Evolutionary conservation across 92 coral and sea anemone genomes (phyloP), one percentile per base, ranked within the genome.

Genomic region (Heliopora coerulea): DNA sequence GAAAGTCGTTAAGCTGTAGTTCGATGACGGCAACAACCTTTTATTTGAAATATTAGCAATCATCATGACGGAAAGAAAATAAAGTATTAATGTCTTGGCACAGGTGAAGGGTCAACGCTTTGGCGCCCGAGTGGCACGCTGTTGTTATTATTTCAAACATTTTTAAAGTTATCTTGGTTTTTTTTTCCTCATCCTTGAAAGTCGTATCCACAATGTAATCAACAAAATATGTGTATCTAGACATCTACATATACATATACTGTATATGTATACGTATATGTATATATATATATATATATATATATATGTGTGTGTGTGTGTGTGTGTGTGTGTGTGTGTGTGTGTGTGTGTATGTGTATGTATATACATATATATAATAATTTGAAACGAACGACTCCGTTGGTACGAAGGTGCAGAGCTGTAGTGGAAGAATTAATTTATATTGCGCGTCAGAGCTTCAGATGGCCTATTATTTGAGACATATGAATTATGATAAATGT

Each of bases 11-110:
- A 25, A 49, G 58, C 34, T 67, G 25, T 48, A 42, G 37, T 67
- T 67, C 58, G 41, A 66, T 67, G n/a, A 24, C 35, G 14, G 24
- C 25, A 39, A 49, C 37, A 67, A 27, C 33, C 7, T 27, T 70
- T 70, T 70, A 50, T 70, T 28, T 54, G 77, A 70, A 70, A 58
- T 70, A 70, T 70, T 34, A 50, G 62, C 62, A 37, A 70, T 70
- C 75, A 68, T 68, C 54, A 70, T 54, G 77, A 70, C 77, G 50
- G 77, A 56, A 52, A 70, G 61, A 56, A 70, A 52, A 70, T 70
- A 70, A 54, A 70, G 62, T 70, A 70, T 70, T 70, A 70, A 70
- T 70, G 77, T 49, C 48, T 70, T 70, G 77, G 57, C 77, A 63
- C 77, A 70, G 77, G 77, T 70, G 77, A 70, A 70, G 77, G 77